Evolutionary conservation across 2,113 vertebrate species (phyloP), one percentile per base, ranked within the genome.

Genomic region (Struthidea cinerea): DNA sequence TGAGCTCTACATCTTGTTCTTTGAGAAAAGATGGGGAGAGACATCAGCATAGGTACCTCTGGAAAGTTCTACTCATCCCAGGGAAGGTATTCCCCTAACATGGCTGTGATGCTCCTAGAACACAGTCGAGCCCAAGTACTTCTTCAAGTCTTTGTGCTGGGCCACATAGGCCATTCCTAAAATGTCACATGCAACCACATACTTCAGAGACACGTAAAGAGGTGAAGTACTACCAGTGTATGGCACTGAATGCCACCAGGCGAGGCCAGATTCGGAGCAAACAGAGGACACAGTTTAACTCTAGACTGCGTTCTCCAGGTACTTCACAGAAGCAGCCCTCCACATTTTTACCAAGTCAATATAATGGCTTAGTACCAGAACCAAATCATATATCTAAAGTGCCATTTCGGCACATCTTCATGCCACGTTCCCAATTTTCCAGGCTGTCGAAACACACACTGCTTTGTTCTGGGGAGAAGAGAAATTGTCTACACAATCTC

Each of bases 381-480:
- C 3, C 13, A 84, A 82, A 47, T 32, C 6, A 39, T n/a, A 1
- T 28, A 26, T 21, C 20, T 46, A 1, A 87, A 75, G 8, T 11
- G 16, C 11, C 49, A 59, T 65, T 93, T 87, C 61, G 13, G 11
- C 37, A 78, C 18, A 22, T 22, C 23, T 49, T 71, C 19, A 20
- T 11, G 35, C n/a, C 13, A 63, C 0, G 0, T 35, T 70, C 26
- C 26, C 1, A 42, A 1, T 75, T 67, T 65, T 85, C 52, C 56
- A 67, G 69, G 33, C 30, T 82, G 35, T 70, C 1, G 1, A 53
- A 87, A 65, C 18, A 20, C 41, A 60, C 0, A 0, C 32, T 89
- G 20, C 20, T 78, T 75, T 84, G 26, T n/a, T 80, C 41, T 70
- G 23, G 14, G 33, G 10, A 78, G n/a, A 71, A 90, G 12, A 85